phyloP scores from a whole-genome alignment of 2,888 invertebrate species.

The Sicus ferrugineus region DNA sequence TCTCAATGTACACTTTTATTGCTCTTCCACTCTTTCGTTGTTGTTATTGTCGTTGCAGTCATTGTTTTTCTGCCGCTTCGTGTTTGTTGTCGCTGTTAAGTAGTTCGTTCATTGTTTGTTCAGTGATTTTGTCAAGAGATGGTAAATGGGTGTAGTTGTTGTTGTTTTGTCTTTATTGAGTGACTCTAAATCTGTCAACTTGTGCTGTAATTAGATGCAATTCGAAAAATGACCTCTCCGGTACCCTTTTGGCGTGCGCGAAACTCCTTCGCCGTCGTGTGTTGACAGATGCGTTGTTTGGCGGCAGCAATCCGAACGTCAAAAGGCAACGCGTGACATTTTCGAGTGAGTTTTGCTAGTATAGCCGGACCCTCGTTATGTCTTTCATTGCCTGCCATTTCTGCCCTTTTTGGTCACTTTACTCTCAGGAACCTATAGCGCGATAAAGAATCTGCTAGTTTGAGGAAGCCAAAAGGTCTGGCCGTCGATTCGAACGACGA shows the following conservation, averaged over 20 bases:
- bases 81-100: slow-evolving; percentile 26
- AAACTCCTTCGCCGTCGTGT: slow-evolving; percentile 8
- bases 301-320: background rate
- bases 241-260: slow-evolving; percentile 38
- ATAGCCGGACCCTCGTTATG: too few relatives aligned
- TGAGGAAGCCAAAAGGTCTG: too few relatives aligned
- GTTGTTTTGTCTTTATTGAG: too few relatives aligned
- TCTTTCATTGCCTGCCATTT: too few relatives aligned
- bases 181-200: slow-evolving; percentile 35
- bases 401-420: too few relatives aligned
- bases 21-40: background rate
- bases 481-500: too few relatives aligned
- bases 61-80: slow-evolving; percentile 6
- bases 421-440: too few relatives aligned
- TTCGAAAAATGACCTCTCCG: slow-evolving; percentile 31
- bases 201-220: slow-evolving; percentile 26
- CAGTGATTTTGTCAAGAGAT: slow-evolving; percentile 22
- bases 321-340: background rate
- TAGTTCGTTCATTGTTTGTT: slow-evolving; percentile 32
- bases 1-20: background rate
- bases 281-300: slow-evolving; percentile 29
- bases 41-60: background rate
- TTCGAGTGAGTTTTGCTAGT: too few relatives aligned
- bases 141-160: slow-evolving; percentile 13
- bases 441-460: too few relatives aligned